Evolutionary conservation across 1,140 invertebrate genomes (phyloP).

Genomic region (Scaptomyza pallida): DNA sequence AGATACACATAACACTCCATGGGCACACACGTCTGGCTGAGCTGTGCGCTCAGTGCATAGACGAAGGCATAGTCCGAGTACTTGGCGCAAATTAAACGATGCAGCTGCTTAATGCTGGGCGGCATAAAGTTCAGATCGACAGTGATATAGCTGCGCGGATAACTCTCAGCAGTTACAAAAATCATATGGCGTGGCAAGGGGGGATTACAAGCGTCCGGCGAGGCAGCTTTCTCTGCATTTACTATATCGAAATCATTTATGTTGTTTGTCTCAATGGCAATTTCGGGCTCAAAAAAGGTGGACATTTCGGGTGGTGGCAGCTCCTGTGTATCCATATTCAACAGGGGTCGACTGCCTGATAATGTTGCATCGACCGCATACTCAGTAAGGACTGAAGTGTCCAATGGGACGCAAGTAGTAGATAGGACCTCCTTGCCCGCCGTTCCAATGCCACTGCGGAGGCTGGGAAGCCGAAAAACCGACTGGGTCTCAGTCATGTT

Average conservation of each 20-base stretch:
- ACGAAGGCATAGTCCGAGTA: slow-evolving; percentile 77
- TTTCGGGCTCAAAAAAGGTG: background rate
- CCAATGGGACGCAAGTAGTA: slow-evolving; percentile 1
- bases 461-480: slow-evolving; percentile 58
- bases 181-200: background rate
- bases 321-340: slow-evolving; percentile 46
- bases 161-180: slow-evolving; percentile 8
- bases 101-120: slow-evolving; percentile 46
- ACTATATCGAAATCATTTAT: background rate
- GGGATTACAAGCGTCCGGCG: background rate
- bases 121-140: slow-evolving; percentile 55
- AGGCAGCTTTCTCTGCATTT: background rate
- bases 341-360: slow-evolving; percentile 2
- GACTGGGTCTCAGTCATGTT: slow-evolving; percentile 29
- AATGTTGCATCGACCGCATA: too few species aligned
- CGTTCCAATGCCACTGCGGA: slow-evolving; percentile 35
- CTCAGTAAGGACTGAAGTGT: background rate
- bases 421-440: background rate
- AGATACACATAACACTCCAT: slow-evolving; percentile 76
- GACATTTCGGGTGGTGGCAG: background rate
- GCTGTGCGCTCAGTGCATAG: slow-evolving; percentile 66
- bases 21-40: slow-evolving; percentile 65
- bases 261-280: too few species aligned
- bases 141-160: background rate
- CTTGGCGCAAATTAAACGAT: slow-evolving; percentile 43